Conservation (phyloP, 2,888 invertebrate species). For the Pocota personata region DNA sequence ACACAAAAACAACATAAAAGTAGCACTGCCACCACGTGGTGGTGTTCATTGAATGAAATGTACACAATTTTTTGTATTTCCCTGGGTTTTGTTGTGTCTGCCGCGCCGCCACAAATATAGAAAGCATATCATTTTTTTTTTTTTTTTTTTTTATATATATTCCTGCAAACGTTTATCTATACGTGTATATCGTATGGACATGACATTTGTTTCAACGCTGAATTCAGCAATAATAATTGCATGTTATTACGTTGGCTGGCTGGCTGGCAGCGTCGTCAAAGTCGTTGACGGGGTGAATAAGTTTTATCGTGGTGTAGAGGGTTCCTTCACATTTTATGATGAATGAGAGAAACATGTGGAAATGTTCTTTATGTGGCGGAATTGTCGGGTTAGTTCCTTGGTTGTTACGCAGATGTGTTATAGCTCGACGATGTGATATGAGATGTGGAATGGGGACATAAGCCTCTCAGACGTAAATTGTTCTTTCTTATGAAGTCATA, state of each 20-base stretch:
- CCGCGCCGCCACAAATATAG: conserved; percentile 44
- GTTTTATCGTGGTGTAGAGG: conserved; percentile 14
- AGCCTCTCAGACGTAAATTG: background rate
- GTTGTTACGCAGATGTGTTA: conserved; percentile 15
- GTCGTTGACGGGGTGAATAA: conserved; percentile 4
- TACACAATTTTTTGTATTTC: conserved; percentile 31
- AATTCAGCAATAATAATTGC: conserved; percentile 59
- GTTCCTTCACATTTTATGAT: conserved; percentile 17
- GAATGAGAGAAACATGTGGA: conserved; percentile 15
- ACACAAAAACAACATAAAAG: conserved; percentile 6
- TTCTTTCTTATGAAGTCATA: conserved; percentile 15
- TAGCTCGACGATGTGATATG: background rate
- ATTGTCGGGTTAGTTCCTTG: conserved; percentile 23
- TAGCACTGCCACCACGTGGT: conserved; percentile 46
- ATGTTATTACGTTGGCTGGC: conserved; percentile 45
- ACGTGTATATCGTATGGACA: conserved; percentile 38
- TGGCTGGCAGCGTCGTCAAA: background rate
- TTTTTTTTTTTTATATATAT: background rate
- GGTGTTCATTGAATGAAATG: conserved; percentile 47
- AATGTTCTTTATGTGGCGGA: conserved; percentile 32
- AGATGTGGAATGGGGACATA: background rate
- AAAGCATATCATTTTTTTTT: conserved; percentile 24
- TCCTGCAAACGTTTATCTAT: conserved; percentile 26
- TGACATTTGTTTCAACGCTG: conserved; percentile 41
- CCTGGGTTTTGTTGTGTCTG: conserved; percentile 55